phyloP scores from a whole-genome alignment of 2,797 vertebrate genomes.

The Centropyge bicolor region DNA sequence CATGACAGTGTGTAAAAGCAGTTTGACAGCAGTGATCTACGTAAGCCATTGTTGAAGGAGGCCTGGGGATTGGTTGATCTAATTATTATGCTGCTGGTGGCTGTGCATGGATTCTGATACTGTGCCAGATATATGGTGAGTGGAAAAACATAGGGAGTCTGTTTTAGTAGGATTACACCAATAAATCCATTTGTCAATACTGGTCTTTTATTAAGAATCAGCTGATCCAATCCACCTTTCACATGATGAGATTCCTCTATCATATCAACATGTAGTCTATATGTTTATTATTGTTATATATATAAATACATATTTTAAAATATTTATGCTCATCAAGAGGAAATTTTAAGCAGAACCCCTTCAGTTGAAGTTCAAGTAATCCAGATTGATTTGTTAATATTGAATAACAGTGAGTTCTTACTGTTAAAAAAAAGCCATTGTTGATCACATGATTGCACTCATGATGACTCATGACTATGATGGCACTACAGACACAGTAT shows the following conservation, averaged over 20 bases:
- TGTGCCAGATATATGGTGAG: constrained; percentile 32
- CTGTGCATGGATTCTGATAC: constrained; percentile 85
- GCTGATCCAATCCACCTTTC: background rate
- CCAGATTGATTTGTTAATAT: no score
- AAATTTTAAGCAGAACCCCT: no score
- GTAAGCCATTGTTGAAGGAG: constrained; percentile 92
- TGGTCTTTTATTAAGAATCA: constrained; percentile 21
- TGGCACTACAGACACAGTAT: background rate
- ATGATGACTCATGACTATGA: background rate
- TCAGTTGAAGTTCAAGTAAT: background rate
- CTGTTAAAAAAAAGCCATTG: no score
- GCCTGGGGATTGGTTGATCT: constrained; percentile 86
- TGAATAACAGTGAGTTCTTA: background rate
- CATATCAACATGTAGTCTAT: constrained; percentile 1
- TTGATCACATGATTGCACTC: background rate
- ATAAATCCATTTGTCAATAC: constrained; percentile 20
- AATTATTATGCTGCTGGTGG: constrained; percentile 93
- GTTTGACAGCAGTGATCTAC: constrained; percentile 97
- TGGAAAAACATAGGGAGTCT: constrained; percentile 21
- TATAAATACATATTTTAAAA: no score
- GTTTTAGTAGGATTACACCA: constrained; percentile 19
- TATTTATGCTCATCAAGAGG: no score
- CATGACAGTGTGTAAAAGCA: constrained; percentile 95
- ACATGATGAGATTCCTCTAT: constrained; percentile 5
- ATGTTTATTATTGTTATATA: background rate